These are phyloP conservation scores for Solea solea DNA, from an alignment of 2,113 vertebrate genomes.

Conservation along the genomic window DNA sequence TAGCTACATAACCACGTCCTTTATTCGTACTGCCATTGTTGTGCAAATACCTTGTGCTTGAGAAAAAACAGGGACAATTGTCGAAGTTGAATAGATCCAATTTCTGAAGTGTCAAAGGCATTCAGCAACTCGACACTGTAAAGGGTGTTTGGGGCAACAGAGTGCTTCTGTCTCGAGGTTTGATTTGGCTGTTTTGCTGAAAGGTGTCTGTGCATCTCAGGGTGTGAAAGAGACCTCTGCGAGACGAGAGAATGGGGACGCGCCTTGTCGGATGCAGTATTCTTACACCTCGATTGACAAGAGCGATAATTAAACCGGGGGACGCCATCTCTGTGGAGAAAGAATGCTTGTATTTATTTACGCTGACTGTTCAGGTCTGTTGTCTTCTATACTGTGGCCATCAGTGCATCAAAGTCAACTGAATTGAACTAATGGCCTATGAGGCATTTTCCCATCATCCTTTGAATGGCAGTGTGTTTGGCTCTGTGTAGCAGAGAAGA, in stretches of 20 bases:
- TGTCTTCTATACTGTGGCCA: constrained; percentile 48
- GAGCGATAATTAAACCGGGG: constrained; percentile 81
- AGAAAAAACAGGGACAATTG: constrained; percentile 67
- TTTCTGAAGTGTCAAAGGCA: constrained; percentile 76
- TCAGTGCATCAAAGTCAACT: constrained; percentile 54
- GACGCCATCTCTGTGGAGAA: constrained; percentile 65
- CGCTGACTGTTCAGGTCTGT: constrained; percentile 66
- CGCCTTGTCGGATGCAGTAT: constrained; percentile 72
- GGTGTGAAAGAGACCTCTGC: constrained; percentile 68
- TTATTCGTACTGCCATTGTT: constrained; percentile 75
- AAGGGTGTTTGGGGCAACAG: constrained; percentile 69
- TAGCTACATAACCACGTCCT: constrained; percentile 55
- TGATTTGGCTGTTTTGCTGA: constrained; percentile 70
- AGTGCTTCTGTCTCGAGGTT: constrained; percentile 61
- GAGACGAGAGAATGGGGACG: constrained; percentile 70
- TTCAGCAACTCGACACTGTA: constrained; percentile 64
- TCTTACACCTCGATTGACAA: constrained; percentile 78
- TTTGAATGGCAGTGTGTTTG: constrained; percentile 32
- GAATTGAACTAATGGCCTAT: constrained; percentile 56
- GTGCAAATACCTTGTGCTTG: constrained; percentile 71
- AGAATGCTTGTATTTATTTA: constrained; percentile 75
- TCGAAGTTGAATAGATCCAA: constrained; percentile 73
- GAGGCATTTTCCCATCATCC: constrained; percentile 29
- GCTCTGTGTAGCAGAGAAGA: constrained; percentile 22
- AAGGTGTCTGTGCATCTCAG: constrained; percentile 72